These are phyloP conservation scores for Ashinkailepas kermadecensis DNA, from an alignment of 2,888 invertebrate genomes.

Conservation along the genomic window DNA sequence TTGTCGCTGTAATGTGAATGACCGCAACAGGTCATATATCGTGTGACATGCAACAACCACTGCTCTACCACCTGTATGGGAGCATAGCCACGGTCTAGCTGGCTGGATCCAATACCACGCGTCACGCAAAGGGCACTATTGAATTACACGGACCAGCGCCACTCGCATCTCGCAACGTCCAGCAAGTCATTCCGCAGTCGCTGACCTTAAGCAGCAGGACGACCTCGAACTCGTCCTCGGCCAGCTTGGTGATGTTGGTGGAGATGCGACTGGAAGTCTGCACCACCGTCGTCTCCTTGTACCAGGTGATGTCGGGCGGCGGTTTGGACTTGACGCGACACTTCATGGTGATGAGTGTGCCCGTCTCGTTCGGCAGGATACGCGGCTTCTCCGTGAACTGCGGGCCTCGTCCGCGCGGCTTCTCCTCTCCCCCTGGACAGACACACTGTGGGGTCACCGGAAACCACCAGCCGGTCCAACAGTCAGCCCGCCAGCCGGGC, in stretches of 20 bases:
- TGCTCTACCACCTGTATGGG: too few relatives aligned
- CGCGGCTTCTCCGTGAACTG: conserved; percentile 97
- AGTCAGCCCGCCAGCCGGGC: too few relatives aligned
- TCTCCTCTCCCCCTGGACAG: conserved; percentile 1
- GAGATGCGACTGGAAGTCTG: conserved; percentile 76
- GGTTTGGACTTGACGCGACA: conserved; percentile 68
- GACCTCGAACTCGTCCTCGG: conserved; percentile 80
- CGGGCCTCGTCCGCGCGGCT: conserved; percentile 53
- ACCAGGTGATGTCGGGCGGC: conserved; percentile 91
- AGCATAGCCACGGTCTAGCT: too few relatives aligned
- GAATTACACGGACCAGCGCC: too few relatives aligned
- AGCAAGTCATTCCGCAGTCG: not conserved
- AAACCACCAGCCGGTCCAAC: too few relatives aligned
- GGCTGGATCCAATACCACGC: too few relatives aligned
- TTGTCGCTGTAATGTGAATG: too few relatives aligned
- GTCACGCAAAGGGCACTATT: too few relatives aligned
- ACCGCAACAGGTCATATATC: not conserved
- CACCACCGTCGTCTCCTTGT: conserved; percentile 76
- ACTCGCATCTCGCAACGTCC: too few relatives aligned
- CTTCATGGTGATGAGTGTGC: conserved; percentile 93
- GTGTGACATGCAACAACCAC: not conserved
- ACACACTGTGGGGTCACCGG: too few relatives aligned
- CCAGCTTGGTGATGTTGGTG: conserved; percentile 65
- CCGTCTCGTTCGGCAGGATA: conserved; percentile 96
- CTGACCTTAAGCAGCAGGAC: conserved; percentile 69